Conservation (phyloP, 1,140 invertebrate genomes). For the Zaprionus camerounensis region DNA sequence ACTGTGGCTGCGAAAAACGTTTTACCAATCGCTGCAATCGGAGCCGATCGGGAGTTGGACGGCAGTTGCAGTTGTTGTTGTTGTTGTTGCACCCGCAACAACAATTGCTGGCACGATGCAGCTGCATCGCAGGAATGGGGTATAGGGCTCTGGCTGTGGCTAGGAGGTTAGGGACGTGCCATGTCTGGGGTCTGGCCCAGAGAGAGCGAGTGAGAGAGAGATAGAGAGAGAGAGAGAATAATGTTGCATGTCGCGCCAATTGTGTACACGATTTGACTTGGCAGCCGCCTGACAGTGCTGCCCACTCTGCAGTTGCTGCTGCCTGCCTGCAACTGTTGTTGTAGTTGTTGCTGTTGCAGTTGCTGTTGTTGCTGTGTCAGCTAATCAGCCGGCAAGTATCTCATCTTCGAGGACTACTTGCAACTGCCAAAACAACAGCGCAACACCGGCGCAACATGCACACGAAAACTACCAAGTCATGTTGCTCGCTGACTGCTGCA, state of each 20-base stretch:
- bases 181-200: conserved; percentile 20
- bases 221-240: conserved; percentile 56
- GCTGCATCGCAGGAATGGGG: conserved; percentile 29
- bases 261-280: conserved; percentile 83
- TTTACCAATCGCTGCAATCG: conserved; percentile 74
- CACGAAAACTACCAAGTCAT: conserved; percentile 83
- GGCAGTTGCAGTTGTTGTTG: conserved; percentile 23
- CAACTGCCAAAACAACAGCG: conserved; percentile 80
- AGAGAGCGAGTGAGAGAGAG: conserved; percentile 3
- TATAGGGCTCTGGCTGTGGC: conserved; percentile 30
- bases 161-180: conserved; percentile 29
- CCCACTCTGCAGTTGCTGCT: conserved; percentile 56
- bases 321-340: conserved; percentile 43
- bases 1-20: conserved; percentile 58
- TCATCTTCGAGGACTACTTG: conserved; percentile 83
- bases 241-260: conserved; percentile 83
- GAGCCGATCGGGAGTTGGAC: conserved; percentile 62
- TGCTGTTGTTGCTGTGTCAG: conserved; percentile 71
- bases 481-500: conserved; percentile 57
- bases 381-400: conserved; percentile 83
- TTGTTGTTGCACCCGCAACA: conserved; percentile 34
- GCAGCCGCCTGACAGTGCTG: conserved; percentile 79
- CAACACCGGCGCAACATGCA: conserved; percentile 69
- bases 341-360: conserved; percentile 50
- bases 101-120: conserved; percentile 40